Evolutionary conservation across 2,113 vertebrate species (phyloP).

Genomic region (Varanus salvator): DNA sequence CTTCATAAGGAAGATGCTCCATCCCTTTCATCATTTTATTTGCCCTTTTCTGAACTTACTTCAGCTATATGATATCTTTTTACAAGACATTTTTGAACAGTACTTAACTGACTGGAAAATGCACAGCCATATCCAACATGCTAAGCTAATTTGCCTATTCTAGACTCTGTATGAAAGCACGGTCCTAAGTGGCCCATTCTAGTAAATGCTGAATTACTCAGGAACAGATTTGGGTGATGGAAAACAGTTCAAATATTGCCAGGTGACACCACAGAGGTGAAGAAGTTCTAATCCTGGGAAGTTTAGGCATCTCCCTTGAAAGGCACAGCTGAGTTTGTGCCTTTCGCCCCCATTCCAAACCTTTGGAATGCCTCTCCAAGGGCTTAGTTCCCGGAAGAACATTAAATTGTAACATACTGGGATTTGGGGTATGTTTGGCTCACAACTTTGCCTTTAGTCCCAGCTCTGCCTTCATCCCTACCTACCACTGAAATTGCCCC

Average conservation of each 20-base stretch:
- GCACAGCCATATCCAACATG: background rate
- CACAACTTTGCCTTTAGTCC: too few species aligned
- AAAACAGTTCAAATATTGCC: background rate
- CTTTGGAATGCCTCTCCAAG: too few species aligned
- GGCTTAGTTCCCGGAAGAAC: too few species aligned
- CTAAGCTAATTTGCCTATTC: background rate
- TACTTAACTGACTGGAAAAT: slow-evolving; percentile 22
- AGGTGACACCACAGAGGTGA: background rate
- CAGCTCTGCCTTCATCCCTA: too few species aligned
- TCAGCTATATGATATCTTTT: slow-evolving; percentile 13
- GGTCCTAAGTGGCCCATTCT: background rate
- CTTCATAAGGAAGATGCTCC: slow-evolving; percentile 5
- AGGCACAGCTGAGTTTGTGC: too few species aligned
- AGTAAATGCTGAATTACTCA: background rate
- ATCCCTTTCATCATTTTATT: slow-evolving; percentile 21
- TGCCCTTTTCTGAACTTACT: slow-evolving; percentile 18
- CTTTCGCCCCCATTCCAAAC: too few species aligned
- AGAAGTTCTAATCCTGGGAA: background rate
- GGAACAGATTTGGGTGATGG: background rate
- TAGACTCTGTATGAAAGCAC: background rate
- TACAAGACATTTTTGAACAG: slow-evolving; percentile 8
- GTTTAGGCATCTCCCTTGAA: background rate
- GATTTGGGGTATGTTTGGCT: too few species aligned
- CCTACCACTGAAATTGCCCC: too few species aligned
- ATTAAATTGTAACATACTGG: too few species aligned